phyloP scores from a whole-genome alignment of 30 jellyfish, hydroid and myxozoan genomes.

The Mastigias papua region DNA sequence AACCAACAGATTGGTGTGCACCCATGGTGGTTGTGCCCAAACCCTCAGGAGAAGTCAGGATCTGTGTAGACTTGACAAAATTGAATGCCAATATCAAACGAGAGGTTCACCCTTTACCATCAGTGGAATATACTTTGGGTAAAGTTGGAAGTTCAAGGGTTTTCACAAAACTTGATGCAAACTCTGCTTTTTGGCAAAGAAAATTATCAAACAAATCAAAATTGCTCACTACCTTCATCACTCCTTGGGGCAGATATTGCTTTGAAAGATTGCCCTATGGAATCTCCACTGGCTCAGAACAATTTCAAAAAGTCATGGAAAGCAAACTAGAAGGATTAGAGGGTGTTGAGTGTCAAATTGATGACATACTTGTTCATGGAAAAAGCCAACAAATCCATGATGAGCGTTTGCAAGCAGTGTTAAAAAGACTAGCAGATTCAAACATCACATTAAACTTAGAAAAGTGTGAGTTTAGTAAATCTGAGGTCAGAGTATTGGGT shows the following conservation, averaged over 20 bases:
- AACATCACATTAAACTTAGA: neutral
- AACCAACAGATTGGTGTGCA: constrained; percentile 77
- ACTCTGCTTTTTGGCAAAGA: constrained; percentile 81
- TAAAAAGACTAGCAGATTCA: neutral
- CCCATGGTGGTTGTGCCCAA: constrained; percentile 75
- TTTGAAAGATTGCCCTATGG: constrained; percentile 19
- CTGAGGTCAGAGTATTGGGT: neutral
- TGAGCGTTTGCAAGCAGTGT: constrained; percentile 1
- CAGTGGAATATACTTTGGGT: constrained; percentile 23
- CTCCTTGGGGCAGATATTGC: constrained; percentile 74
- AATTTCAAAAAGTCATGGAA: constrained; percentile 6
- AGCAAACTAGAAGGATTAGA: constrained; percentile 13
- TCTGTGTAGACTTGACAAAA: constrained; percentile 69
- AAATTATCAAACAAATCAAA: constrained; percentile 52
- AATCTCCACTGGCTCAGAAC: constrained; percentile 3
- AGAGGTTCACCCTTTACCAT: constrained; percentile 49
- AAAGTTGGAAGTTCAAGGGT: neutral
- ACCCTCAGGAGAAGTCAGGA: constrained; percentile 38
- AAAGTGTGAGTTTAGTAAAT: neutral
- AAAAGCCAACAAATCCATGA: constrained; percentile 9
- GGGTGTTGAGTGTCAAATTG: constrained; percentile 23
- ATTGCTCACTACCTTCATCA: constrained; percentile 65
- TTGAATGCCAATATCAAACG: constrained; percentile 41
- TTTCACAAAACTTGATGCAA: constrained; percentile 72
- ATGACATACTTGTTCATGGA: constrained; percentile 24